A percentile compares a stretch with the other conserved stretches of the same genome.
phyloP scores from a whole-genome alignment of 1,140 invertebrate genomes.

The Drosophila ogumai region DNA sequence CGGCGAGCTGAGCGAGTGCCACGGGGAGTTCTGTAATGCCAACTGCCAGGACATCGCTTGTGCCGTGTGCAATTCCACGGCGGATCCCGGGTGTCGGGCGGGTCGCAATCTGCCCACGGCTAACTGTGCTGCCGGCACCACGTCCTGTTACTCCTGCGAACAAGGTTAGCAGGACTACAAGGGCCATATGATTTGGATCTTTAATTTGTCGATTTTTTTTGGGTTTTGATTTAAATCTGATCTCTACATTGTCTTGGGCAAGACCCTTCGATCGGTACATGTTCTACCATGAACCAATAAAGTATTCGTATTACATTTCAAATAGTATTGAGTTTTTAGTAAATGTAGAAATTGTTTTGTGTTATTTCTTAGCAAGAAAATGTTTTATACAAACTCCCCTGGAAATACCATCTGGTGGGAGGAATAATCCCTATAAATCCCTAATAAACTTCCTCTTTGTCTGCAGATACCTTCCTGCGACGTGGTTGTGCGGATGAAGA shows the following conservation, averaged over 20 bases:
- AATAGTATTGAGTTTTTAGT: neutral
- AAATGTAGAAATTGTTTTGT: neutral
- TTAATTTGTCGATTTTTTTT: neutral
- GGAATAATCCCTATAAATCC: neutral
- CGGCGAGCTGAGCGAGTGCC: conserved; percentile 62
- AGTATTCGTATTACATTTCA: neutral
- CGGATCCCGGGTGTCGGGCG: conserved; percentile 50
- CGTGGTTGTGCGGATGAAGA: conserved; percentile 67
- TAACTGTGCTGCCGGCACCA: conserved; percentile 55
- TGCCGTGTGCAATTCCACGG: conserved; percentile 66
- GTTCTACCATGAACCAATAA: neutral
- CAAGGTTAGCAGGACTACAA: conserved; percentile 58
- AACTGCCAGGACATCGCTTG: conserved; percentile 69
- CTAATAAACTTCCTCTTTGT: neutral
- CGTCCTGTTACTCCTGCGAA: conserved; percentile 73
- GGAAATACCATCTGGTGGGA: neutral
- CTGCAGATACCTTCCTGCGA: conserved; percentile 53
- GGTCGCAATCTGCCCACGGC: conserved; percentile 37
- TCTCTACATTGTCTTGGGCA: neutral
- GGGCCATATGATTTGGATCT: neutral
- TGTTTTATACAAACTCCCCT: neutral
- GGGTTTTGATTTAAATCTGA: neutral
- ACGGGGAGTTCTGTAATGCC: conserved; percentile 73
- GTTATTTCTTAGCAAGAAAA: no score
- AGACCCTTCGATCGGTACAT: neutral